Evolutionary conservation across 2,113 vertebrate species (phyloP).

Genomic region (Pedionomus torquatus): DNA sequence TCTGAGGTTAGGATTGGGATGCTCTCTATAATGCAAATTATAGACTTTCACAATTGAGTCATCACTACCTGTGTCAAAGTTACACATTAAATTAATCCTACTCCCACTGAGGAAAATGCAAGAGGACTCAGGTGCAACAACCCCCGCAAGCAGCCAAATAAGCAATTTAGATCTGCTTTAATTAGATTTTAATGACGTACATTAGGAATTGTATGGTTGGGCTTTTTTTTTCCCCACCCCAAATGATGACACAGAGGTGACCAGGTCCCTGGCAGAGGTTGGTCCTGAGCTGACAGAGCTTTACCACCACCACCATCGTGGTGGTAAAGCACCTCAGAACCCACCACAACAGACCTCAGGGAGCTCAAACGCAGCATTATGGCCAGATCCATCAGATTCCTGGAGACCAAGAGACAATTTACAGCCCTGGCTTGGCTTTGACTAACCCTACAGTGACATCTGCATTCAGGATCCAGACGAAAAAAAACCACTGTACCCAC

Average conservation of each 20-base stretch:
- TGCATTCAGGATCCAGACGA: background rate
- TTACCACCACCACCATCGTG: fast-evolving
- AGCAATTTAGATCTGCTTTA: background rate
- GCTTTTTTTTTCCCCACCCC: background rate
- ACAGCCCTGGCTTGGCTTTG: background rate
- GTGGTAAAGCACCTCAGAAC: background rate
- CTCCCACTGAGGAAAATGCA: background rate
- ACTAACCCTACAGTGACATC: background rate
- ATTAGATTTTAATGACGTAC: background rate
- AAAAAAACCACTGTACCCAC: background rate
- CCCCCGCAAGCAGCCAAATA: background rate
- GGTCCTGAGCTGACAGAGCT: background rate
- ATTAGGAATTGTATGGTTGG: background rate
- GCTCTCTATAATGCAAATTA: background rate
- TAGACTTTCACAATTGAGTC: background rate
- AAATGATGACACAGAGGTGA: background rate
- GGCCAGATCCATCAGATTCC: background rate
- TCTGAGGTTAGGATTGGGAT: background rate
- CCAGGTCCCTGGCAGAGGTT: background rate
- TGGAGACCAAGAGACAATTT: background rate
- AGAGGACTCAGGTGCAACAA: background rate
- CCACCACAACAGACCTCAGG: background rate
- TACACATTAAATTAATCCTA: background rate
- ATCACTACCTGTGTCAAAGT: background rate
- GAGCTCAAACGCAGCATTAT: fast-evolving